These are phyloP conservation scores for Carcina quercana DNA, from an alignment of 2,888 invertebrate species.

Conservation along the genomic window DNA sequence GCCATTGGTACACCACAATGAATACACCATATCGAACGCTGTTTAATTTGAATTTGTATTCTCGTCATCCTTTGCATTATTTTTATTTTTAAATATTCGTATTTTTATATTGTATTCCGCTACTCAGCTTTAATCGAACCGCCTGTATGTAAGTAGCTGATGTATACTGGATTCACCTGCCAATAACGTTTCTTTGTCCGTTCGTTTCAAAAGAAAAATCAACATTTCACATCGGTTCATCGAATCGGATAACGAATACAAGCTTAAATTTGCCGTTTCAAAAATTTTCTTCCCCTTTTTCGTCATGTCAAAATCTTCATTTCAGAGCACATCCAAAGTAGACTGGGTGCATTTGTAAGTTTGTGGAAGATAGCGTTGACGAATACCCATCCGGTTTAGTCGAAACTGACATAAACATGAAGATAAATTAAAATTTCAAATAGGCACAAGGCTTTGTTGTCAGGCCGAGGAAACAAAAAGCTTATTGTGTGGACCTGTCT, in stretches of 20 bases:
- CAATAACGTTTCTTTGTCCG: slow-evolving; percentile 55
- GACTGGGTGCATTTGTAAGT: slow-evolving; percentile 8
- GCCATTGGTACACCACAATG: no score
- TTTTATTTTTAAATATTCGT: no score
- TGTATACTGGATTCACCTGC: slow-evolving; percentile 66
- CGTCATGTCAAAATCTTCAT: no score
- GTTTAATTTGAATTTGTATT: no score
- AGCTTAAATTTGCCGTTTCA: slow-evolving; percentile 13
- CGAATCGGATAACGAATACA: slow-evolving; percentile 42
- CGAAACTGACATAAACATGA: slow-evolving; percentile 59
- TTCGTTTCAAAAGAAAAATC: slow-evolving; percentile 42
- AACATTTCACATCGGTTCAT: slow-evolving; percentile 53
- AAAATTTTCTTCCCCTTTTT: background rate
- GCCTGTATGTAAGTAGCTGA: no score
- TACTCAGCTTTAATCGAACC: no score
- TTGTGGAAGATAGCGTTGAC: slow-evolving; percentile 50
- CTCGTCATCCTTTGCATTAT: no score
- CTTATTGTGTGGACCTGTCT: slow-evolving; percentile 39
- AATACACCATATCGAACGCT: no score
- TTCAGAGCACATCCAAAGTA: no score
- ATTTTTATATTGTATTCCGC: no score
- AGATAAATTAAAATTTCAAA: slow-evolving; percentile 65
- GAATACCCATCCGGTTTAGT: slow-evolving; percentile 57
- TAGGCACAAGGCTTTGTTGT: slow-evolving; percentile 47
- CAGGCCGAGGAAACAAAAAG: slow-evolving; percentile 39